A percentile compares a stretch with the other conserved stretches of the same genome.
Evolutionary conservation across 2,888 invertebrate species (phyloP).

Genomic region (Patella caerulea): DNA sequence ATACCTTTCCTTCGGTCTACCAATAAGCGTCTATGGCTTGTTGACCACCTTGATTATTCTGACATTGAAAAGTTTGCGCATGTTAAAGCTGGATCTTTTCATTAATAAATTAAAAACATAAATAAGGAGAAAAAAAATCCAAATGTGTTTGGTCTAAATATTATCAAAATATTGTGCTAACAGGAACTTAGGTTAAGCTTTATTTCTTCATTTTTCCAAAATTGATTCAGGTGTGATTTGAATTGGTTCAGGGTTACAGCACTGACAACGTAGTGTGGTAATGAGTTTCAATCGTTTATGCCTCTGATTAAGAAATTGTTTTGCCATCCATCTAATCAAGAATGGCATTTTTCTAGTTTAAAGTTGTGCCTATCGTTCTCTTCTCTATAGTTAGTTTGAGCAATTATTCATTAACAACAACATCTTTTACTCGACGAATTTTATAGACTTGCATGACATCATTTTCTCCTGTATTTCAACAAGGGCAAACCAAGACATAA

Average conservation of each 20-base stretch:
- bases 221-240: not conserved
- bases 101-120: no score
- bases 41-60: no score
- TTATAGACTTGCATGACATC: slow-evolving; percentile 26
- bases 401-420: slow-evolving; percentile 1
- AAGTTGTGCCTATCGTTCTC: slow-evolving; percentile 6
- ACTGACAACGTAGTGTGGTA: slow-evolving; percentile 14
- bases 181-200: not conserved
- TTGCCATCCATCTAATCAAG: slow-evolving; percentile 12
- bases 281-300: not conserved
- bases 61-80: no score
- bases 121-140: no score
- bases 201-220: not conserved
- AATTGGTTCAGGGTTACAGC: slow-evolving; percentile 19
- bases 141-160: no score
- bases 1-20: no score
- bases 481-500: slow-evolving; percentile 18
- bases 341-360: slow-evolving; percentile 16
- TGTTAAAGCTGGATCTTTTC: no score
- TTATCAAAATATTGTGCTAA: not conserved
- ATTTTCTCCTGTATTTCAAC: slow-evolving; percentile 12
- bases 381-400: slow-evolving; percentile 7
- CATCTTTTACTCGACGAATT: slow-evolving; percentile 9
- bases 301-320: slow-evolving; percentile 22
- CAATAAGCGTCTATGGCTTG: no score